Base-by-base conservation (phyloP, 2,113 vertebrate species). In the Atlantisia rogersi region DNA sequence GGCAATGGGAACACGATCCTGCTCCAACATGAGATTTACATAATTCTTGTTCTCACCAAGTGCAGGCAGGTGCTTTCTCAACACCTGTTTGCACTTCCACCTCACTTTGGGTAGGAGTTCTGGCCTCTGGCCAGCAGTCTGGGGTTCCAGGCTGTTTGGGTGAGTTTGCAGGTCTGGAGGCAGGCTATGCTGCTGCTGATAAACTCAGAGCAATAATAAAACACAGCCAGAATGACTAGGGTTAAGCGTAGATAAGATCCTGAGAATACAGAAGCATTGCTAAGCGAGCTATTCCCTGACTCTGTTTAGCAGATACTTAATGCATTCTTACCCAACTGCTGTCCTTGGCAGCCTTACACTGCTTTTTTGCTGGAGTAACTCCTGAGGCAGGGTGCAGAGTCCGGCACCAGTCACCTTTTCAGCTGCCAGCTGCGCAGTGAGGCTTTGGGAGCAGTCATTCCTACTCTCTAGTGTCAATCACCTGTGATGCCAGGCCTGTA, bases 361-460 rank as follows among this genome's bases (percentile, higher is more conserved):
- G 9, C 25, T 73, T 44, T 82, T 88, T 55, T 60, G 53, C 32
- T 77, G 22, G 32, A 83, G 15, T 65, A 25, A 74, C 73, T 94
- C 62, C 18, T n/a, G 26, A 42, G 86, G 83, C 71, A 70, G 29
- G 56, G 21, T 39, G 10, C 0, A 0, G 52, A 60, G 22, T 3
- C 64, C 25, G 56, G 32, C 25, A 13, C 29, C 37, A 1, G 2
- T 19, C 25, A 19, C 25, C 0, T 0, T 39, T 80, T 71, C 63
- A 62, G 58, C 35, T 0, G 2, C n/a, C 24, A 68, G 46, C 24
- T 60, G 25, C 31, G 25, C 3, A 0, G 1, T 3, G 20, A 89
- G 25, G 68, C 39, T 80, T 39, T 1, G 3, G 59, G 35, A 80
- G 42, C 39, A 42, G 14, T 29, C 8, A 3, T 31, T 82, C 70